A percentile compares a stretch with the other conserved stretches of the same genome.
Conservation (phyloP, 2,888 invertebrate species). For the Cephus spinipes region DNA sequence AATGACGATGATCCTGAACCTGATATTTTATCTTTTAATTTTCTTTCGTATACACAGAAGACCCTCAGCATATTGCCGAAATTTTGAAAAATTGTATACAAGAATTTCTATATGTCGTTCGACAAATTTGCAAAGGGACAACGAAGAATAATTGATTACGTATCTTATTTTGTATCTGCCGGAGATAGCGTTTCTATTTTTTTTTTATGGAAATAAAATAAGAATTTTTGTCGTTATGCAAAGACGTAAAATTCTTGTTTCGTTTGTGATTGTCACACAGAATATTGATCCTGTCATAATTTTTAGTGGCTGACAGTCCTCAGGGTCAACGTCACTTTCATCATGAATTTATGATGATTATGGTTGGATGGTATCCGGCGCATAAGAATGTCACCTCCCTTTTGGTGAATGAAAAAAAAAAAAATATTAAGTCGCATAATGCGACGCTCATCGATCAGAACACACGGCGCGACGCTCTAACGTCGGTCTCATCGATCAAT, state of each 20-base stretch:
- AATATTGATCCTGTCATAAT: neutral
- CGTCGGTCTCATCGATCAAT: constrained; percentile 1
- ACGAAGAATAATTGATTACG: neutral
- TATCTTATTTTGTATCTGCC: neutral
- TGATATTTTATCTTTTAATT: neutral
- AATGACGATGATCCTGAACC: neutral
- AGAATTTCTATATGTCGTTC: neutral
- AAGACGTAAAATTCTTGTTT: constrained; percentile 17
- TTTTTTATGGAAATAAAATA: constrained; percentile 8
- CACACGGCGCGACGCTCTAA: constrained; percentile 3
- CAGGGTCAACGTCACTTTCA: neutral
- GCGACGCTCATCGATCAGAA: constrained; percentile 4
- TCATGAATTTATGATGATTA: constrained; percentile 27
- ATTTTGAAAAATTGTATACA: neutral
- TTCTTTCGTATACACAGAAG: neutral
- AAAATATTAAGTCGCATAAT: constrained; percentile 9
- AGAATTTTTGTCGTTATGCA: constrained; percentile 13
- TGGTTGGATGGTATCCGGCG: neutral
- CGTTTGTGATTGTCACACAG: neutral
- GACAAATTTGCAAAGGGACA: neutral
- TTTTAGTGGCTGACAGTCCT: neutral
- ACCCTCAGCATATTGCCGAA: neutral
- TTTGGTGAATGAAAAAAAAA: constrained; percentile 33
- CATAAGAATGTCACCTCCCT: neutral
- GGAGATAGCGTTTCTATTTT: neutral